Conservation (phyloP, 2,888 invertebrate genomes). For the Bombyx huttoni region DNA sequence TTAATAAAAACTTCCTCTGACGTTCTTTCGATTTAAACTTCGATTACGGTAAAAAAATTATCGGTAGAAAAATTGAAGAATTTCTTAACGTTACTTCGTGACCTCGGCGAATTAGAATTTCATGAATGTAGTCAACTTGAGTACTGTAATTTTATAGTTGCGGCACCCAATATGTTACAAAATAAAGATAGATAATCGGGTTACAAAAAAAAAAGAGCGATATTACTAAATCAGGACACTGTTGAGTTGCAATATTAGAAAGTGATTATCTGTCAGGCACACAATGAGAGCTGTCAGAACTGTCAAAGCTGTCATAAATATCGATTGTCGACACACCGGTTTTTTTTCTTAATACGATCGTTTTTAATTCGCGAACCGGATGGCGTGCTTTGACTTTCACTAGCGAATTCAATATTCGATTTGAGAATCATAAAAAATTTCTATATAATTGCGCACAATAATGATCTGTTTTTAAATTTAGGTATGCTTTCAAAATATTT, state of each 20-base stretch:
- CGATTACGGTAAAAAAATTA: too few relatives aligned
- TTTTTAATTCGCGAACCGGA: conserved; percentile 24
- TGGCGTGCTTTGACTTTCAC: conserved; percentile 5
- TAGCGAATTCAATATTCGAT: conserved; percentile 27
- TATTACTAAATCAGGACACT: conserved; percentile 8
- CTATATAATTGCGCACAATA: neutral
- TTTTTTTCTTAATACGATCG: conserved; percentile 6
- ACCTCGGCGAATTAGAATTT: too few relatives aligned
- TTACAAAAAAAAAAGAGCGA: too few relatives aligned
- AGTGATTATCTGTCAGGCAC: conserved; percentile 9
- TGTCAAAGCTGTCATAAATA: conserved; percentile 15
- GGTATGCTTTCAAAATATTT: too few relatives aligned
- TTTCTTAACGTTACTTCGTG: too few relatives aligned
- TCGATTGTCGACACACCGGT: conserved; percentile 11
- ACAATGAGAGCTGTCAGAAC: conserved; percentile 14
- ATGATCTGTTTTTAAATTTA: neutral
- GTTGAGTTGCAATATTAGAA: conserved; percentile 11
- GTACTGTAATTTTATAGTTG: too few relatives aligned
- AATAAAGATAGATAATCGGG: too few relatives aligned
- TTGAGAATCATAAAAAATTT: conserved; percentile 2
- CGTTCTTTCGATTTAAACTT: neutral
- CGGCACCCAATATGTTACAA: too few relatives aligned
- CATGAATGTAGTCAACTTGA: too few relatives aligned
- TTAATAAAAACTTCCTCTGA: conserved; percentile 13
- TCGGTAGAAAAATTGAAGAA: too few relatives aligned